Conservation (phyloP, 2,888 invertebrate genomes). For the Lasioglossum calceatum region DNA sequence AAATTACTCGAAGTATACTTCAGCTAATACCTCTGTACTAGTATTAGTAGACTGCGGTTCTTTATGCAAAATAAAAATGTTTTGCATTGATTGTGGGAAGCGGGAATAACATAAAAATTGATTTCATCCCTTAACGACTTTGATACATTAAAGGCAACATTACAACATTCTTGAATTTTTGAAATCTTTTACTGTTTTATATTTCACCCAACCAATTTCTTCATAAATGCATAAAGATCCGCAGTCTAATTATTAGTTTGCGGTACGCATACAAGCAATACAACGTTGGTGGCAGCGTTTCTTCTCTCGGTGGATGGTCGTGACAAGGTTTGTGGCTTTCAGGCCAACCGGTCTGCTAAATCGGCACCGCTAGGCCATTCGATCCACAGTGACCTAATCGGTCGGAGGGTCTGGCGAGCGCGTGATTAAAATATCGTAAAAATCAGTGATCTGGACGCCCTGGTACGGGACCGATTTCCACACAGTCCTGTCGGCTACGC, state of each 20-base stretch:
- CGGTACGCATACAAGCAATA: not conserved
- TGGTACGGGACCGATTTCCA: constrained; percentile 25
- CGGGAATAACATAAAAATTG: no score
- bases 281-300: not conserved
- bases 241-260: not conserved
- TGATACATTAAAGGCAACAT: no score
- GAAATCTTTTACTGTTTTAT: no score
- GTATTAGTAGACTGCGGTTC: not conserved
- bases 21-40: not conserved
- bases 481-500: constrained; percentile 15
- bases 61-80: no score
- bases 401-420: not conserved
- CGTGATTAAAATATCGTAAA: not conserved
- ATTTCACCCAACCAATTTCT: no score
- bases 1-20: not conserved
- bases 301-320: not conserved
- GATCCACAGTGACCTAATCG: constrained; percentile 6
- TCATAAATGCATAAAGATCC: no score
- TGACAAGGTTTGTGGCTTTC: constrained; percentile 4
- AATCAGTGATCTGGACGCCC: constrained; percentile 8
- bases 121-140: no score
- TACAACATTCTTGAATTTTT: no score
- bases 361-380: not conserved
- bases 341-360: constrained; percentile 9
- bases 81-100: no score